Evolutionary conservation across 2,113 vertebrate genomes (phyloP).

Genomic region (Urocynchramus pylzowi): DNA sequence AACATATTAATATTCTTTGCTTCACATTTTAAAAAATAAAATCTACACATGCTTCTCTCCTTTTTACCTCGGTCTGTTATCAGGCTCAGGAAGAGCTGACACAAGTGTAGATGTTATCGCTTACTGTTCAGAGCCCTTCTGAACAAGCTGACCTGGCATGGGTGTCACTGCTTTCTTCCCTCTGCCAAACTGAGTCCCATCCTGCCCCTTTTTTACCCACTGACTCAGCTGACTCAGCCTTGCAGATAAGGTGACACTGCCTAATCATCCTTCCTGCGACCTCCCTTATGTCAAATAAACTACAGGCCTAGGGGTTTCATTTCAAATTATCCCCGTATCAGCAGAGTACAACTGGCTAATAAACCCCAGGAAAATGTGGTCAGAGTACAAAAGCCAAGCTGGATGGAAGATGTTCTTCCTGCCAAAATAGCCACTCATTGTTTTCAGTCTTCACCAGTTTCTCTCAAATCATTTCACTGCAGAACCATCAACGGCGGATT

Average conservation of each 20-base stretch:
- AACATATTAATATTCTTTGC: background rate
- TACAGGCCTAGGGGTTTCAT: background rate
- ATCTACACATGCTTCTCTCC: background rate
- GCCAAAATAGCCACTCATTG: background rate
- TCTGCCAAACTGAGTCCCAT: background rate
- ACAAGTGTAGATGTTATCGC: background rate
- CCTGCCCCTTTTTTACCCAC: background rate
- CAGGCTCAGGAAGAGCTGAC: background rate
- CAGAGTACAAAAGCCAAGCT: background rate
- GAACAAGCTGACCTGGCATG: background rate
- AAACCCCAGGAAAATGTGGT: background rate
- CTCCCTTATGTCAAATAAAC: background rate
- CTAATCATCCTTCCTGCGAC: background rate
- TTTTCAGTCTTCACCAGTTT: background rate
- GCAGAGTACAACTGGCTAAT: background rate
- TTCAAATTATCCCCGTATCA: background rate
- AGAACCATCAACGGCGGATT: background rate
- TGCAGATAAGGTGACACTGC: conserved; percentile 10
- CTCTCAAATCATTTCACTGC: background rate
- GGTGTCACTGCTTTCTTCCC: background rate
- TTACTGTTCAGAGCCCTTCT: background rate
- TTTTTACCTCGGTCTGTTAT: background rate
- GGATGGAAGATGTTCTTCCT: background rate
- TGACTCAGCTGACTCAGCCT: background rate
- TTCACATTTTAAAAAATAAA: background rate